These are phyloP conservation scores for Minunthozetes semirufus DNA, from an alignment of 2,888 invertebrate species.

Conservation along the genomic window DNA sequence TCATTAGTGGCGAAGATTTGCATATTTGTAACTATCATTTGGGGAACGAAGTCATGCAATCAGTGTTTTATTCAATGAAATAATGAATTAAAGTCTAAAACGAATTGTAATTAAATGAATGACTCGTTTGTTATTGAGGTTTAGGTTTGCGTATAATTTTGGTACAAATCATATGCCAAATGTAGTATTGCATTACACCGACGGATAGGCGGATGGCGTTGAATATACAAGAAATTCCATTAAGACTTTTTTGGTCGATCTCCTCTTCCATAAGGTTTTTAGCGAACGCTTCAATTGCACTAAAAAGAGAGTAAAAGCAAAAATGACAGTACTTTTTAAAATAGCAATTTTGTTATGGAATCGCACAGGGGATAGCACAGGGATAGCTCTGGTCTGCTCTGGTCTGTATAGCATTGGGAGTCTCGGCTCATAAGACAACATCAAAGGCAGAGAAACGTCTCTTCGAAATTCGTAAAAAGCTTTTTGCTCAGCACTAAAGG, in stretches of 20 bases:
- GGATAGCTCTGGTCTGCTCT: neutral
- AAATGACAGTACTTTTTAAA: conserved; percentile 30
- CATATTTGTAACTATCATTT: too few species aligned
- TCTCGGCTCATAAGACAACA: conserved; percentile 22
- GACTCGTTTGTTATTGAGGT: neutral
- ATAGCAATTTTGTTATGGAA: neutral
- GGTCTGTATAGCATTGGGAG: neutral
- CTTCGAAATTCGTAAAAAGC: conserved; percentile 14
- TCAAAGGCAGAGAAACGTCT: neutral
- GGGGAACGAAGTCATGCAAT: neutral
- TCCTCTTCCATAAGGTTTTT: neutral
- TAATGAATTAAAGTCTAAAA: neutral
- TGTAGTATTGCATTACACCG: conserved; percentile 9
- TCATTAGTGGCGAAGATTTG: too few species aligned
- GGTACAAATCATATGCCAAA: conserved; percentile 13
- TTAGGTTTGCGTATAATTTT: neutral
- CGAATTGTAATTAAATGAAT: neutral
- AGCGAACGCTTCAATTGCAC: neutral
- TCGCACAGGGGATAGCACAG: neutral
- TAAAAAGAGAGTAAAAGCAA: neutral
- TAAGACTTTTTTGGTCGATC: neutral
- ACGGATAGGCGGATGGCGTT: neutral
- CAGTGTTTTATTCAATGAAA: neutral
- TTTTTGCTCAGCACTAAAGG: neutral
- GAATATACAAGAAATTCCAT: conserved; percentile 9